These are phyloP conservation scores for Acanthopagrus latus DNA, from an alignment of 2,797 vertebrate genomes.

Conservation along the genomic window DNA sequence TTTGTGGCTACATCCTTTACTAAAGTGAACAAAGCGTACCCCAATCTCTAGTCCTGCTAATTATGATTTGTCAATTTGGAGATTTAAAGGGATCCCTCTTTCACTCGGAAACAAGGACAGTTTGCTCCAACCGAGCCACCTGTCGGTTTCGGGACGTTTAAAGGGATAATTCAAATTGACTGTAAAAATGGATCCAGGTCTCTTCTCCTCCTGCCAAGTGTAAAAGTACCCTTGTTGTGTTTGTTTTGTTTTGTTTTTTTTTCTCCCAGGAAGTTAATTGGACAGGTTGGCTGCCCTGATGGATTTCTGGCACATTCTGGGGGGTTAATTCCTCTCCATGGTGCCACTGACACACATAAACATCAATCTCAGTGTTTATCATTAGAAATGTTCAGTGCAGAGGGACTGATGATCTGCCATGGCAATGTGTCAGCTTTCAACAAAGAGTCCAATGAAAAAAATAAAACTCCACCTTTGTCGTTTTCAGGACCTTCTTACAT, in stretches of 20 bases:
- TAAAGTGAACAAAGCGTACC: conserved; percentile 40
- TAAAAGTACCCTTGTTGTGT: conserved; percentile 21
- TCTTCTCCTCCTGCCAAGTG: conserved; percentile 30
- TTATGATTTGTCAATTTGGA: conserved; percentile 44
- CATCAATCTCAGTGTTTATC: conserved; percentile 36
- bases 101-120: conserved; percentile 22
- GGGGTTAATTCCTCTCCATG: conserved; percentile 25
- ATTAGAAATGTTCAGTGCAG: conserved; percentile 16
- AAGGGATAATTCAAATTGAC: conserved; percentile 4
- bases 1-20: conserved; percentile 40
- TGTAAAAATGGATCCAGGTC: conserved; percentile 9
- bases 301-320: conserved; percentile 31
- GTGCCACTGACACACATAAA: conserved; percentile 32
- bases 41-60: conserved; percentile 43
- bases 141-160: conserved; percentile 25
- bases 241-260: too few species aligned
- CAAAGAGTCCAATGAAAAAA: not conserved
- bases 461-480: not conserved
- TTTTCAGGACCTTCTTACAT: not conserved
- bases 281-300: conserved; percentile 12
- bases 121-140: conserved; percentile 35
- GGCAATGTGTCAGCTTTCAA: conserved; percentile 2
- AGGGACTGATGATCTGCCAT: conserved; percentile 1
- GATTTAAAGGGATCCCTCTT: conserved; percentile 20
- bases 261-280: conserved; percentile 11